Percentiles rank a stretch among this genome's conserved stretches.
These are phyloP conservation scores for Gadus chalcogrammus DNA, from an alignment of 2,113 vertebrate species.

Conservation along the genomic window DNA sequence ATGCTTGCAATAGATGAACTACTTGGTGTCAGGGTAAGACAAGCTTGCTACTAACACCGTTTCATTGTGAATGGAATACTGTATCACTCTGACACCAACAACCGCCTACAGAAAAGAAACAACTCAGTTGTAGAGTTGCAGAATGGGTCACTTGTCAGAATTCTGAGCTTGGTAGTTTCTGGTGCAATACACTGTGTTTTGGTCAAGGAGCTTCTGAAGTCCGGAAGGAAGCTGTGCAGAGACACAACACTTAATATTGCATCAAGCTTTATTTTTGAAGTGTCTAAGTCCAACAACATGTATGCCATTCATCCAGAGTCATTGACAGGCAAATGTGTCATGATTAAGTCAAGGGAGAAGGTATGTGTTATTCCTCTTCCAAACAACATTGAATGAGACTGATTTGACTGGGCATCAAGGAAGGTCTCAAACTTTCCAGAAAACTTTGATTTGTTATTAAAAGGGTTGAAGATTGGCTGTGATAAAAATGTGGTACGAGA, in stretches of 20 bases:
- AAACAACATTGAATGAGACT: slow-evolving; percentile 33
- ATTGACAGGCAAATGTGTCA: slow-evolving; percentile 29
- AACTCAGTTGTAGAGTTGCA: slow-evolving; percentile 25
- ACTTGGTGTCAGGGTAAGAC: slow-evolving; percentile 3
- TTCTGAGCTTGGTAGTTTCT: slow-evolving; percentile 8
- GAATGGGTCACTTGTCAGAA: slow-evolving; percentile 15
- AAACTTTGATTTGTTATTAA: too few species aligned
- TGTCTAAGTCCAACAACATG: slow-evolving; percentile 6
- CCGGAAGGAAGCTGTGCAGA: slow-evolving; percentile 20
- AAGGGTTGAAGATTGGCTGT: too few species aligned
- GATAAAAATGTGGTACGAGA: too few species aligned
- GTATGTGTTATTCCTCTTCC: slow-evolving; percentile 20
- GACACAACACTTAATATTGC: slow-evolving; percentile 23
- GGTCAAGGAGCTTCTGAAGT: slow-evolving; percentile 29
- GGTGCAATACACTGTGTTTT: slow-evolving; percentile 24
- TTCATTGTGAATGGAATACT: slow-evolving; percentile 18
- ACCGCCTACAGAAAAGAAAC: slow-evolving; percentile 16
- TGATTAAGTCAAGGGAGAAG: slow-evolving; percentile 22
- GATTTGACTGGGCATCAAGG: neutral
- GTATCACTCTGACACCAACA: slow-evolving; percentile 9
- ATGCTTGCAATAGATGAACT: slow-evolving; percentile 22
- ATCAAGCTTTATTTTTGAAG: slow-evolving; percentile 18
- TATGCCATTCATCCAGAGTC: slow-evolving; percentile 16
- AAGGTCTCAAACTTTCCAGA: too few species aligned
- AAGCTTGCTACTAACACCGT: slow-evolving; percentile 9